A percentile compares a stretch with the other conserved stretches of the same genome.
These are phyloP conservation scores for Leptogaster cylindrica DNA, from an alignment of 2,888 invertebrate species.

Conservation along the genomic window DNA sequence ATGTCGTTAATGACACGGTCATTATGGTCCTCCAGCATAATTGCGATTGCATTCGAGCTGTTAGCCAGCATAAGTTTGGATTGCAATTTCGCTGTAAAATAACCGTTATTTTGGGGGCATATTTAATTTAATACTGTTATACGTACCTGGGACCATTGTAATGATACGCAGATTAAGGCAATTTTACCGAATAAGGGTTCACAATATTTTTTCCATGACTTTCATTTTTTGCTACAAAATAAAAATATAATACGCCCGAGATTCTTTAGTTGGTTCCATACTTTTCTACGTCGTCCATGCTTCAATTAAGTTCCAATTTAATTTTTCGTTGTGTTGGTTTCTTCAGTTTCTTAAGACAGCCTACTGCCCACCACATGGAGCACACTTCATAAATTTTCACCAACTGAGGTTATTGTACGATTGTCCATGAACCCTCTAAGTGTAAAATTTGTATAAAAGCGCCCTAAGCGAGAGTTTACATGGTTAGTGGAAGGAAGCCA, in stretches of 20 bases:
- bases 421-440: not conserved
- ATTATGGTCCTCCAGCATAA: slow-evolving; percentile 1
- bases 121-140: slow-evolving; percentile 23
- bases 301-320: not conserved
- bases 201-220: not conserved
- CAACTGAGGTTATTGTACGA: too few relatives aligned
- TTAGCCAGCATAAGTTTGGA: not conserved
- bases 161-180: not conserved
- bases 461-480: not conserved
- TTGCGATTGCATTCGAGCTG: not conserved
- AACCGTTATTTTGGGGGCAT: not conserved
- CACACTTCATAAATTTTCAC: too few relatives aligned
- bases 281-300: not conserved
- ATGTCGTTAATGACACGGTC: not conserved
- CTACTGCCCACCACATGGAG: too few relatives aligned
- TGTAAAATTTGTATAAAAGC: slow-evolving; percentile 24
- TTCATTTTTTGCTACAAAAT: too few relatives aligned
- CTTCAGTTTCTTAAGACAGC: not conserved
- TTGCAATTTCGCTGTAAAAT: slow-evolving; percentile 8
- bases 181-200: not conserved
- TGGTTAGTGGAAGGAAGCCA: slow-evolving; percentile 7
- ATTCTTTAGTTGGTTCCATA: not conserved
- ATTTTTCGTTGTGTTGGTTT: too few relatives aligned
- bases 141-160: slow-evolving; percentile 25
- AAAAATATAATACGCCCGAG: too few relatives aligned